Conservation (phyloP, 2,888 invertebrate genomes). For the Molorchus minor region DNA sequence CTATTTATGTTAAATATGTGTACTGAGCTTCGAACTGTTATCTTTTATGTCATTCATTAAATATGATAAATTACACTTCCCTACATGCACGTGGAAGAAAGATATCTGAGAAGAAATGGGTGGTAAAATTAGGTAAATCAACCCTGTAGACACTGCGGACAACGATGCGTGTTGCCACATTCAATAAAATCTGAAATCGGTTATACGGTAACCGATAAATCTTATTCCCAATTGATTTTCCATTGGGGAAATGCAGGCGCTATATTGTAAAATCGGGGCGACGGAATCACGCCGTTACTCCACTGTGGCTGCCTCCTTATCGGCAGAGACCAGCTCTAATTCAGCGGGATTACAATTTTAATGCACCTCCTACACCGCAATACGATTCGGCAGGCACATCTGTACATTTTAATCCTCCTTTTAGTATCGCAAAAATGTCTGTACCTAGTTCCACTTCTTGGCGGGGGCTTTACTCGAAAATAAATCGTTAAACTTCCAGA, state of each 20-base stretch:
- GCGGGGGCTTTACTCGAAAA: constrained; percentile 42
- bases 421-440: constrained; percentile 44
- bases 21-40: too few species aligned
- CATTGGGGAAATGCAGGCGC: constrained; percentile 23
- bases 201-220: constrained; percentile 25
- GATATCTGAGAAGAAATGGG: too few species aligned
- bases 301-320: constrained; percentile 30
- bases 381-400: constrained; percentile 42
- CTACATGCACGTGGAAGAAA: too few species aligned
- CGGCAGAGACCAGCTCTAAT: constrained; percentile 41
- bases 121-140: too few species aligned
- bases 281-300: too few species aligned
- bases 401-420: constrained; percentile 43
- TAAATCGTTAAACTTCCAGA: constrained; percentile 43
- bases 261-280: constrained; percentile 18
- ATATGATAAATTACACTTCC: too few species aligned
- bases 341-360: constrained; percentile 44
- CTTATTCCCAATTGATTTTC: constrained; percentile 20
- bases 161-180: background rate
- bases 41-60: too few species aligned
- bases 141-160: too few species aligned
- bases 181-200: constrained; percentile 10
- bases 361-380: constrained; percentile 42
- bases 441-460: constrained; percentile 40
- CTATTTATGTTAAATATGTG: too few species aligned